These are phyloP conservation scores for Chelonus formosanus DNA, from an alignment of 2,888 invertebrate species.

Conservation along the genomic window DNA sequence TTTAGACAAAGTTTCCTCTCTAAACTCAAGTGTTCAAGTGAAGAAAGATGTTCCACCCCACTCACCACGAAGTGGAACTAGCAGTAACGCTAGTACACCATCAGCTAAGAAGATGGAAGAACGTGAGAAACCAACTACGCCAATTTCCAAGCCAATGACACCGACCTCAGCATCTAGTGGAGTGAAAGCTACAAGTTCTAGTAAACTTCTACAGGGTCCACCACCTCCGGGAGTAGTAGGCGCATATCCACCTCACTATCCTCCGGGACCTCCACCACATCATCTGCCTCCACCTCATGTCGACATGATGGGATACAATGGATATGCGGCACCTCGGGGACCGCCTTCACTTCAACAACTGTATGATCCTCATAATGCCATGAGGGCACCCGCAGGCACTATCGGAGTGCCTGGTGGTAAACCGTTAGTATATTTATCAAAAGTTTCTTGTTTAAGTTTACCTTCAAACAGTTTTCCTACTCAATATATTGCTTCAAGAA, in stretches of 20 bases:
- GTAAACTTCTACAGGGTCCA: slow-evolving; percentile 64
- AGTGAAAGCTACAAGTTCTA: slow-evolving; percentile 61
- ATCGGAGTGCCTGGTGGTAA: slow-evolving; percentile 81
- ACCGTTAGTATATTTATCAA: slow-evolving; percentile 73
- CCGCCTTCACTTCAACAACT: slow-evolving; percentile 69
- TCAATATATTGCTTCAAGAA: too few species aligned
- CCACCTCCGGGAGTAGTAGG: slow-evolving; percentile 61
- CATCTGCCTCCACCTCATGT: slow-evolving; percentile 73
- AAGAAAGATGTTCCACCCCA: slow-evolving; percentile 58
- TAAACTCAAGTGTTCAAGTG: slow-evolving; percentile 60
- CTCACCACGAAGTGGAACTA: slow-evolving; percentile 79
- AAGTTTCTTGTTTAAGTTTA: neutral
- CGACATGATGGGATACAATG: slow-evolving; percentile 72
- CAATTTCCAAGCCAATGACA: slow-evolving; percentile 88
- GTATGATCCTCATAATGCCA: slow-evolving; percentile 74
- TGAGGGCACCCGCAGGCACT: slow-evolving; percentile 72
- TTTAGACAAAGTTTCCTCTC: slow-evolving; percentile 73
- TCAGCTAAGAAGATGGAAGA: slow-evolving; percentile 83
- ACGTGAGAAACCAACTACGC: slow-evolving; percentile 86
- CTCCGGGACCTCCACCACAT: slow-evolving; percentile 70
- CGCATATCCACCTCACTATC: slow-evolving; percentile 61
- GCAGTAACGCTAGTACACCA: slow-evolving; percentile 88
- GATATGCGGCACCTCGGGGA: slow-evolving; percentile 70
- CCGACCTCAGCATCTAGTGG: slow-evolving; percentile 73
- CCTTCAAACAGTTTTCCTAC: neutral